Conservation (phyloP, 2,888 invertebrate species). For the Thera obeliscata region DNA sequence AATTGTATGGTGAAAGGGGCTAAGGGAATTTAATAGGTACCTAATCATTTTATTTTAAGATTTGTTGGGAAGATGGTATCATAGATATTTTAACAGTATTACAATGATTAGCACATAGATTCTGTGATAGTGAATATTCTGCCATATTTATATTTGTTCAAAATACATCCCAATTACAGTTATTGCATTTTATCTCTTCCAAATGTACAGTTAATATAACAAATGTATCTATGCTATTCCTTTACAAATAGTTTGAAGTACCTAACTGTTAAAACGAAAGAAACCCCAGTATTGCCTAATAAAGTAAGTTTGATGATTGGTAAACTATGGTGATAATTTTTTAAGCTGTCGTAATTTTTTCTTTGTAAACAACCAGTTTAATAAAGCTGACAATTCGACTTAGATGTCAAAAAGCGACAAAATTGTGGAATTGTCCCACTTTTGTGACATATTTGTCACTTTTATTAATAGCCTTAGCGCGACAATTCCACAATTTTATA, state of each 20-base stretch:
- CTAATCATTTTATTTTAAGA: conserved; percentile 24
- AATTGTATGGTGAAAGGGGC: conserved; percentile 23
- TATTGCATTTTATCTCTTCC: not conserved
- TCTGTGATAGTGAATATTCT: conserved; percentile 28
- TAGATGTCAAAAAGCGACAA: too few species aligned
- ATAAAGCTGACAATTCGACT: too few species aligned
- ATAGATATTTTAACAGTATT: conserved; percentile 37
- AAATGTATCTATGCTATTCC: not conserved
- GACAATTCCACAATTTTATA: too few species aligned
- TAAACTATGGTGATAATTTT: too few species aligned
- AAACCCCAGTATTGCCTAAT: not conserved
- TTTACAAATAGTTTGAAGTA: not conserved
- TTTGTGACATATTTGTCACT: too few species aligned
- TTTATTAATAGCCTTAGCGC: too few species aligned
- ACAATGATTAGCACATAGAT: conserved; percentile 21
- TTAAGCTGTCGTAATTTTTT: too few species aligned
- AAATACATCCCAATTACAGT: conserved; percentile 4
- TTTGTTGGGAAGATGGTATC: conserved; percentile 17
- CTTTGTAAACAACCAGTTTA: too few species aligned
- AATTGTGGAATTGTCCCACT: too few species aligned
- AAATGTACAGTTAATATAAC: not conserved
- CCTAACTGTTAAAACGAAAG: not conserved
- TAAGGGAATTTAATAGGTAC: conserved; percentile 22
- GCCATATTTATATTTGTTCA: conserved; percentile 25
- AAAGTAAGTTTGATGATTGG: too few species aligned